Evolutionary conservation across 1,140 invertebrate genomes (phyloP).

Genomic region (Hycleus phaleratus): DNA sequence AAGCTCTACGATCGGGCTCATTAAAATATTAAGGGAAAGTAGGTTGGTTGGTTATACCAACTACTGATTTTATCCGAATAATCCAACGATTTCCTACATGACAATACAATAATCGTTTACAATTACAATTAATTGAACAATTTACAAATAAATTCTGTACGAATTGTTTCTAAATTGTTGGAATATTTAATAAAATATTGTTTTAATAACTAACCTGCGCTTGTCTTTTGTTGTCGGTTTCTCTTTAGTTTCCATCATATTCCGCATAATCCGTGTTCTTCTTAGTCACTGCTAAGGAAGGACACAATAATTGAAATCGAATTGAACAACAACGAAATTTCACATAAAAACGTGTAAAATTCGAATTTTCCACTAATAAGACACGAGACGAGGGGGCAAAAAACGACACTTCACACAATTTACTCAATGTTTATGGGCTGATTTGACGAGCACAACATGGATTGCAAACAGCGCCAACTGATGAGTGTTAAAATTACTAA

Average conservation of each 20-base stretch:
- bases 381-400: not conserved
- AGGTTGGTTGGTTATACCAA: not conserved
- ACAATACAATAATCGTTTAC: too few relatives aligned
- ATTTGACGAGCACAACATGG: too few relatives aligned
- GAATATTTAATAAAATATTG: not conserved
- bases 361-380: not conserved
- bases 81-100: not conserved
- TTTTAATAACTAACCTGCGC: constrained; percentile 18
- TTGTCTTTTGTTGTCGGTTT: constrained; percentile 22
- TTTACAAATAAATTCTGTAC: not conserved
- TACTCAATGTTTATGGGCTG: too few relatives aligned
- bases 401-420: not conserved
- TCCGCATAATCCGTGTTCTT: constrained; percentile 11
- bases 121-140: too few relatives aligned
- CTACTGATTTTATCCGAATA: not conserved
- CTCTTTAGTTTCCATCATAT: constrained; percentile 11
- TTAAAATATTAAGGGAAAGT: constrained; percentile 3
- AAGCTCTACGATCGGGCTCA: too few relatives aligned
- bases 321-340: not conserved
- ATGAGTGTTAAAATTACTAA: too few relatives aligned
- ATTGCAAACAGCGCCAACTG: too few relatives aligned
- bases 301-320: constrained; percentile 3
- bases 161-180: not conserved
- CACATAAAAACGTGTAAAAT: not conserved
- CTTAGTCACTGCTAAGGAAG: constrained; percentile 30